These are phyloP conservation scores for Heteropelma amictum DNA, from an alignment of 2,888 invertebrate genomes.

Conservation along the genomic window DNA sequence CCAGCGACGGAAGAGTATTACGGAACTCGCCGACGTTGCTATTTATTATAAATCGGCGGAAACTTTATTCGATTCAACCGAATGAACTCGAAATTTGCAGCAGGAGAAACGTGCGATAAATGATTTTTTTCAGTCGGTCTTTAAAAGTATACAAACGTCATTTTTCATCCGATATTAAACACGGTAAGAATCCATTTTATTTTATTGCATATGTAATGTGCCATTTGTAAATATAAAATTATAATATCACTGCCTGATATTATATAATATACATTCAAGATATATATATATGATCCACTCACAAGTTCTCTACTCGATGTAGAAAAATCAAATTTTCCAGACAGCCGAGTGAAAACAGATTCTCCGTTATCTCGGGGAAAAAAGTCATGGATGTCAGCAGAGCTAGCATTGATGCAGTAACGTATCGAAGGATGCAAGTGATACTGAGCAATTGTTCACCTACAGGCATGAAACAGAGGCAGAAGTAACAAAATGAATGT, in stretches of 20 bases:
- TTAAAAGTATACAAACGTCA: too few species aligned
- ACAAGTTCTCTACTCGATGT: too few species aligned
- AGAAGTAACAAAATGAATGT: slow-evolving; percentile 33
- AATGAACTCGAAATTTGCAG: slow-evolving; percentile 33
- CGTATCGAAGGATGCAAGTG: background rate
- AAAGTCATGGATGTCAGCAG: background rate
- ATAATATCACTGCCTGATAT: too few species aligned
- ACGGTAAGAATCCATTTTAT: too few species aligned
- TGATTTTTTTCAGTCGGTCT: background rate
- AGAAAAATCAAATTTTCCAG: too few species aligned
- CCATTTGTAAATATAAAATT: too few species aligned
- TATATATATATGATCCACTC: too few species aligned
- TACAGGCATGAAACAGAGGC: background rate
- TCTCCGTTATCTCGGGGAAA: too few species aligned
- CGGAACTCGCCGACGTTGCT: slow-evolving; percentile 20
- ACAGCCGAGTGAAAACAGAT: too few species aligned
- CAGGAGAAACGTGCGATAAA: background rate
- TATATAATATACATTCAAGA: too few species aligned
- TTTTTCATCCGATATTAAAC: too few species aligned
- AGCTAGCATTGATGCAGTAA: slow-evolving; percentile 2
- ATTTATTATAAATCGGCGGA: slow-evolving; percentile 10
- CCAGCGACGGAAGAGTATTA: slow-evolving; percentile 35
- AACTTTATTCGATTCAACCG: slow-evolving; percentile 38
- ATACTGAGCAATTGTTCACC: slow-evolving; percentile 31
- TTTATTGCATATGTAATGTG: too few species aligned